These are phyloP conservation scores for Delphinus delphis DNA, from an alignment of 2,113 vertebrate genomes.

Conservation along the genomic window DNA sequence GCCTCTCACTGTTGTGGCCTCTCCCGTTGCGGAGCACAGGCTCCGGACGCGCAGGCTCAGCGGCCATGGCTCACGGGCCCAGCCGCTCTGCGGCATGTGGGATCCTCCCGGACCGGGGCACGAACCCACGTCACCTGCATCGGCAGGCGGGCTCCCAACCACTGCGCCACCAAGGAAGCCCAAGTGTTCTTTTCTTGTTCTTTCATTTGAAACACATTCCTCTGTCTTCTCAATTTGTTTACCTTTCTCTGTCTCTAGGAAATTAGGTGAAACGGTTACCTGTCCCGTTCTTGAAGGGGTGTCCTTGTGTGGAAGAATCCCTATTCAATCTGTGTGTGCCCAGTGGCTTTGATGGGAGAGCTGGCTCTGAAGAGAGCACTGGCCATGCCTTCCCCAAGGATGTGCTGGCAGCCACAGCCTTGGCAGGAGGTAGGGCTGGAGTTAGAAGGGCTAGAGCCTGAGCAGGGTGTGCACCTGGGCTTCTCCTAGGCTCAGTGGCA, in stretches of 20 bases:
- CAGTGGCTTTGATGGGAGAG: background rate
- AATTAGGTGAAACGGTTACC: background rate
- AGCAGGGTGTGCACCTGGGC: background rate
- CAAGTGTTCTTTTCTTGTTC: too few relatives aligned
- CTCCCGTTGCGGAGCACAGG: too few relatives aligned
- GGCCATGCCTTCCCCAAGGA: background rate
- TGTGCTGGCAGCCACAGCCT: background rate
- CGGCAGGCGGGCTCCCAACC: too few relatives aligned
- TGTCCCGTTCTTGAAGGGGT: background rate
- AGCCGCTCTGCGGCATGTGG: rapidly evolving
- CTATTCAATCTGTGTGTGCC: rapidly evolving
- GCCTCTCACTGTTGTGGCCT: too few relatives aligned
- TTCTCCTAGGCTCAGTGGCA: background rate
- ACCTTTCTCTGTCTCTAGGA: background rate
- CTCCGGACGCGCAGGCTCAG: too few relatives aligned
- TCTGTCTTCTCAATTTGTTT: background rate
- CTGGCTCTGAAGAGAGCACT: background rate
- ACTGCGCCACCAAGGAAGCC: too few relatives aligned
- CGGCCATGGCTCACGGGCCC: too few relatives aligned
- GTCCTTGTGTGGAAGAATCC: background rate
- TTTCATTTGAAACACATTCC: too few relatives aligned
- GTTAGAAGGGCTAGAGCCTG: background rate
- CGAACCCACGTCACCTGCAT: too few relatives aligned
- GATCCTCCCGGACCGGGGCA: too few relatives aligned
- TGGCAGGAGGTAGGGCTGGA: background rate